phyloP scores from a whole-genome alignment of 2,888 invertebrate genomes.

The Venusia cambrica region DNA sequence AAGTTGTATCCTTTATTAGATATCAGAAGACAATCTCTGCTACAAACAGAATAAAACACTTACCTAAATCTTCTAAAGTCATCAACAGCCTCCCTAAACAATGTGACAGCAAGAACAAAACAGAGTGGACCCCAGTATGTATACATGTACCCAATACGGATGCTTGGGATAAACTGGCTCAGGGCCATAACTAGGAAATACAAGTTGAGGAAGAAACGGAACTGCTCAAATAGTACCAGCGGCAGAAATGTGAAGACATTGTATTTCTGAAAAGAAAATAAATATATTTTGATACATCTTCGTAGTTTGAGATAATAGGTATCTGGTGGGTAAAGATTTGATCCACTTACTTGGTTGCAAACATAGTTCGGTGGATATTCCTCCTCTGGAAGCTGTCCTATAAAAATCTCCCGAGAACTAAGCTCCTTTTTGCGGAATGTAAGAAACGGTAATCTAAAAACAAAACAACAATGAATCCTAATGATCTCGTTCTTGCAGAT shows the following conservation, averaged over 20 bases:
- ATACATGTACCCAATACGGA: constrained; percentile 97
- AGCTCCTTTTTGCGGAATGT: constrained; percentile 89
- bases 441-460: constrained; percentile 89
- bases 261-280: constrained; percentile 89
- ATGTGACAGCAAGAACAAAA: constrained; percentile 97
- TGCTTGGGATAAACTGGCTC: constrained; percentile 98
- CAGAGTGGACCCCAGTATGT: constrained; percentile 99
- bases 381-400: constrained; percentile 88
- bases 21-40: no score
- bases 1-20: no score
- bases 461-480: no score
- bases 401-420: constrained; percentile 87
- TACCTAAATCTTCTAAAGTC: constrained; percentile 92
- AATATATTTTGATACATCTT: no score
- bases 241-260: constrained; percentile 95
- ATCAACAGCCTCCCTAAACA: constrained; percentile 97
- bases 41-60: constrained; percentile 23
- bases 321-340: no score
- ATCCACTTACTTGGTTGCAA: constrained; percentile 87
- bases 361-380: constrained; percentile 97
- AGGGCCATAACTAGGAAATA: constrained; percentile 99
- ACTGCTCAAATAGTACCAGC: constrained; percentile 97
- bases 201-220: constrained; percentile 98
- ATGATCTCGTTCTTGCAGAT: no score
- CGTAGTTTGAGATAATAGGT: no score